A percentile compares a stretch with the other conserved stretches of the same genome.
phyloP scores from a whole-genome alignment of 2,888 invertebrate genomes.

The Diogma glabrata region DNA sequence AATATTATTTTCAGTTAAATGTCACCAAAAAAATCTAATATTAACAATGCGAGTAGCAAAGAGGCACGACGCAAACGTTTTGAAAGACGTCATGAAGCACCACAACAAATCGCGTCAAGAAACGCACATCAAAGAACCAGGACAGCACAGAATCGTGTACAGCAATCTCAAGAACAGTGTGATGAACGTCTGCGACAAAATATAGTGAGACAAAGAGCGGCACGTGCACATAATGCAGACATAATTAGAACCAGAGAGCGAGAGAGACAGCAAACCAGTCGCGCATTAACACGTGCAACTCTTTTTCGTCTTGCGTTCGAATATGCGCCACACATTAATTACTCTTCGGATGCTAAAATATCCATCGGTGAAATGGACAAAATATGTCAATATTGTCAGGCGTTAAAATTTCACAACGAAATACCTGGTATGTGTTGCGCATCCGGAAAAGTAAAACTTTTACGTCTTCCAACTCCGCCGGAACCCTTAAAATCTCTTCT shows the following conservation, averaged over 20 bases:
- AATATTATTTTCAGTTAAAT: too few relatives aligned
- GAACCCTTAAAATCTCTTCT: neutral
- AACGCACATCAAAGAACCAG: too few relatives aligned
- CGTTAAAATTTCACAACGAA: neutral
- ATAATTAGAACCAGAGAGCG: slow-evolving; percentile 1
- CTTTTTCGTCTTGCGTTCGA: slow-evolving; percentile 22
- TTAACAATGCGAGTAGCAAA: too few relatives aligned
- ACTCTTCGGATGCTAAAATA: slow-evolving; percentile 24
- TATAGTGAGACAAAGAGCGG: too few relatives aligned
- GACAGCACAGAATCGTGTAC: too few relatives aligned
- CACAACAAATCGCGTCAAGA: too few relatives aligned
- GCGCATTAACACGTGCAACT: slow-evolving; percentile 11
- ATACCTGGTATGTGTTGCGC: neutral
- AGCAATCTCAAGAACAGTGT: too few relatives aligned
- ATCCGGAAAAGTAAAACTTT: neutral
- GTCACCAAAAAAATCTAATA: too few relatives aligned
- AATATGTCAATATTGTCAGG: slow-evolving; percentile 6
- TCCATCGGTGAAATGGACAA: slow-evolving; percentile 25
- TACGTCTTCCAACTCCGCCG: neutral
- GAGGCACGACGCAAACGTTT: too few relatives aligned
- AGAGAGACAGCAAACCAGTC: slow-evolving; percentile 10
- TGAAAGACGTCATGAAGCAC: too few relatives aligned
- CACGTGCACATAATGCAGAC: slow-evolving; percentile 6
- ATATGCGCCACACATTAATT: slow-evolving; percentile 23
- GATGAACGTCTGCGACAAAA: too few relatives aligned